These are phyloP conservation scores for Ctenicera cuprea DNA, from an alignment of 2,888 invertebrate genomes.

Conservation along the genomic window DNA sequence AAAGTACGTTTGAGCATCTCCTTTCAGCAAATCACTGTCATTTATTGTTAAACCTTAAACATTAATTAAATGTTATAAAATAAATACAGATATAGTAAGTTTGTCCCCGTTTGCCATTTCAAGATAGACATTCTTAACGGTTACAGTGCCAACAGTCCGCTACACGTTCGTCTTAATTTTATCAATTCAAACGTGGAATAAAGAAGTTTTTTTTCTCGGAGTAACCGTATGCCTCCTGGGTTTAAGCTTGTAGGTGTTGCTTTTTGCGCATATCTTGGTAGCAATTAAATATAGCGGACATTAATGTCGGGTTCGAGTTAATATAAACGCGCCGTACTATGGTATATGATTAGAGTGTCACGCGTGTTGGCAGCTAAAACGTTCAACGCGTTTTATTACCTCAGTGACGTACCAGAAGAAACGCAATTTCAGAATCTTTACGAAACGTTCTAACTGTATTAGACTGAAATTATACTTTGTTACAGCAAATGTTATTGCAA, in stretches of 20 bases:
- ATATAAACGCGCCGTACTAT: constrained; percentile 51
- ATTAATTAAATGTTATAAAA: too few relatives aligned
- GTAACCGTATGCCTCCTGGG: neutral
- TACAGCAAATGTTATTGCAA: neutral
- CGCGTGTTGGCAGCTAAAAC: constrained; percentile 52
- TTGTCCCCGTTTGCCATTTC: neutral
- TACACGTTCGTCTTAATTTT: constrained; percentile 3
- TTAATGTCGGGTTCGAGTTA: constrained; percentile 53
- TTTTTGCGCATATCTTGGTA: constrained; percentile 40
- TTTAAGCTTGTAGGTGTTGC: constrained; percentile 21
- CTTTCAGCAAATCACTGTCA: too few relatives aligned
- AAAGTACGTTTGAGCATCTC: too few relatives aligned
- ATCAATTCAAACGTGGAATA: neutral
- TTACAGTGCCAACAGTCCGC: constrained; percentile 2
- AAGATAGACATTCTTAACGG: constrained; percentile 10
- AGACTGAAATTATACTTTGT: neutral
- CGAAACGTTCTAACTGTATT: neutral
- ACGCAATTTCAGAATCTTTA: neutral
- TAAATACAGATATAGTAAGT: too few relatives aligned
- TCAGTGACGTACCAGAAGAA: constrained; percentile 40
- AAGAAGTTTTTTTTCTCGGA: neutral
- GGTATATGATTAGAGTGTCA: constrained; percentile 54
- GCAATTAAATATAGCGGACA: constrained; percentile 50
- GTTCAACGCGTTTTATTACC: constrained; percentile 43
- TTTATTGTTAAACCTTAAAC: too few relatives aligned